phyloP scores from a whole-genome alignment of 2,888 invertebrate genomes.

The Agrotis ipsilon region DNA sequence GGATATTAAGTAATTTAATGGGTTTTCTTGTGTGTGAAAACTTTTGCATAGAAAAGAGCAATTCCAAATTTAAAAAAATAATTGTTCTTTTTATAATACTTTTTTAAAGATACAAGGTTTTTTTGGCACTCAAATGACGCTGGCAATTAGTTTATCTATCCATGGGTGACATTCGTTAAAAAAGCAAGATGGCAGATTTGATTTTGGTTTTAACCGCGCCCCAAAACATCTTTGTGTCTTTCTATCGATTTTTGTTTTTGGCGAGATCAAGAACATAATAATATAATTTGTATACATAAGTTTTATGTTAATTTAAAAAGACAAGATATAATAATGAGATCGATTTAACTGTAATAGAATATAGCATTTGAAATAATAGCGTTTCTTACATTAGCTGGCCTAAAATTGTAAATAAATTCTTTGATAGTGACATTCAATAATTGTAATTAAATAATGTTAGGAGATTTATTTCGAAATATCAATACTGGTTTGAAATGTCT shows the following conservation, averaged over 20 bases:
- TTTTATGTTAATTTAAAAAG: slow-evolving; percentile 47
- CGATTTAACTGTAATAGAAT: slow-evolving; percentile 58
- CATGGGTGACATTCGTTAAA: neutral
- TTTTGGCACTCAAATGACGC: neutral
- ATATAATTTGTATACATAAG: slow-evolving; percentile 22
- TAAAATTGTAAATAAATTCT: slow-evolving; percentile 71
- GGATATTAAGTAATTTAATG: neutral
- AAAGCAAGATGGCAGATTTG: neutral
- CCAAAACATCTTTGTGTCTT: neutral
- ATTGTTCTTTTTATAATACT: neutral
- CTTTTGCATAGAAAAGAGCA: neutral
- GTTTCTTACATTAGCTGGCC: slow-evolving; percentile 76
- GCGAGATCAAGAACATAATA: neutral
- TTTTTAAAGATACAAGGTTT: neutral
- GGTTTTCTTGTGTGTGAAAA: neutral
- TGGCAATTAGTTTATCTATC: neutral
- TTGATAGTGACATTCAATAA: slow-evolving; percentile 61
- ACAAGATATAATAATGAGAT: slow-evolving; percentile 43
- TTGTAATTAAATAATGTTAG: slow-evolving; percentile 50
- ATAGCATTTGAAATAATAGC: slow-evolving; percentile 67
- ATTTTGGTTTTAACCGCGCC: neutral
- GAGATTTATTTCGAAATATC: slow-evolving; percentile 9
- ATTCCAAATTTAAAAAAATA: too few relatives aligned
- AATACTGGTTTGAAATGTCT: neutral
- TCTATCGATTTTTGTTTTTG: neutral